These are phyloP conservation scores for Octonoba sinensis DNA, from an alignment of 2,888 invertebrate species.

Conservation along the genomic window DNA sequence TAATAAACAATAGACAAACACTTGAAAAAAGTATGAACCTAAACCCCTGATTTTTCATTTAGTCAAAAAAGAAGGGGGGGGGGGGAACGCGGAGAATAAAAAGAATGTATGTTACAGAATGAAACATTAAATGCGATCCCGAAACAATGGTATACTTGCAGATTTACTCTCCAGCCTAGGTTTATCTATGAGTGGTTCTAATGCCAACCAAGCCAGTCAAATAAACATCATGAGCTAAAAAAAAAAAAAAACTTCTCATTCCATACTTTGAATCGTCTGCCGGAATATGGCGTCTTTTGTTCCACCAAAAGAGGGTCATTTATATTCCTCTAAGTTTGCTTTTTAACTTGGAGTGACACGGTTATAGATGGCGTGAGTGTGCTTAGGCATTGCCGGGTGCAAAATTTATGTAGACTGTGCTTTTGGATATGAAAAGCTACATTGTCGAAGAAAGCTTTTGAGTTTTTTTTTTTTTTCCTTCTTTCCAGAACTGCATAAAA, in stretches of 20 bases:
- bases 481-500: too few relatives aligned
- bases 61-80: too few relatives aligned
- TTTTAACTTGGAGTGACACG: slow-evolving; percentile 45
- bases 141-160: too few relatives aligned
- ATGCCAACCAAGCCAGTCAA: slow-evolving; percentile 35
- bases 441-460: not conserved
- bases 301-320: slow-evolving; percentile 46
- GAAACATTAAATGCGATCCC: too few relatives aligned
- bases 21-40: too few relatives aligned
- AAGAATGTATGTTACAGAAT: too few relatives aligned
- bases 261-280: slow-evolving; percentile 1
- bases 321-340: slow-evolving; percentile 49
- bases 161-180: slow-evolving; percentile 1
- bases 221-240: slow-evolving; percentile 15
- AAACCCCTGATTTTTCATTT: too few relatives aligned
- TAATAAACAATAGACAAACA: too few relatives aligned
- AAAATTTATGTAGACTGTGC: slow-evolving; percentile 28
- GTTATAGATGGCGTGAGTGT: slow-evolving; percentile 4
- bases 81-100: too few relatives aligned
- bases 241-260: not conserved
- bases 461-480: not conserved
- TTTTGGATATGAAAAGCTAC: too few relatives aligned
- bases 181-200: slow-evolving; percentile 31
- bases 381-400: slow-evolving; percentile 1
- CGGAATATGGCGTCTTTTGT: slow-evolving; percentile 20